These are phyloP conservation scores for Lacanobia oleracea DNA, from an alignment of 2,888 invertebrate species.

Conservation along the genomic window DNA sequence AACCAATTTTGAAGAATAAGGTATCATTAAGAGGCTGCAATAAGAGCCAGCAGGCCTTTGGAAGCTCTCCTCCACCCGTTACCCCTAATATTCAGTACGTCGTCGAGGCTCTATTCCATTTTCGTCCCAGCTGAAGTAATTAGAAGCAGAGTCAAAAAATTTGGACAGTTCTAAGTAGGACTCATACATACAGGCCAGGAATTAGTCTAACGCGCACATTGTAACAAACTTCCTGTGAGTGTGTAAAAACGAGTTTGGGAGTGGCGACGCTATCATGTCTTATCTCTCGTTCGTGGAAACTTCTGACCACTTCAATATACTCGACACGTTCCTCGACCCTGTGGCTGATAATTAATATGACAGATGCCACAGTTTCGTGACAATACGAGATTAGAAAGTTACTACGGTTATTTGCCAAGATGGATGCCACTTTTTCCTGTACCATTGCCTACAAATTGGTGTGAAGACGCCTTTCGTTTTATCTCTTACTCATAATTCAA, in stretches of 20 bases:
- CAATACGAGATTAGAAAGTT: constrained; percentile 60
- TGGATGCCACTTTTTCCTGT: constrained; percentile 11
- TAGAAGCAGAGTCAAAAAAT: constrained; percentile 1
- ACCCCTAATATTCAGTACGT: no score
- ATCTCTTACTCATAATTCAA: constrained; percentile 33
- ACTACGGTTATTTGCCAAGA: constrained; percentile 21
- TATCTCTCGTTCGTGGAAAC: constrained; percentile 84
- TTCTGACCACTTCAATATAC: constrained; percentile 76
- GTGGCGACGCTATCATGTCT: constrained; percentile 70
- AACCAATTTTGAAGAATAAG: no score
- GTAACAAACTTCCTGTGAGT: constrained; percentile 65
- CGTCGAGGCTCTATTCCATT: background rate
- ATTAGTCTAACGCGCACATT: constrained; percentile 51
- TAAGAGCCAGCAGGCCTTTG: no score
- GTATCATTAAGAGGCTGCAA: no score
- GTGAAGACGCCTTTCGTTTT: constrained; percentile 5
- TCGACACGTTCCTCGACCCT: constrained; percentile 64
- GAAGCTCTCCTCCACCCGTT: no score
- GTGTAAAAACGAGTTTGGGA: constrained; percentile 73
- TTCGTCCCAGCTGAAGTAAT: no score
- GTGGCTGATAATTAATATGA: constrained; percentile 67
- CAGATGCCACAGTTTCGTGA: constrained; percentile 58
- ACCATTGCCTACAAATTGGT: constrained; percentile 6
- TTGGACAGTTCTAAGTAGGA: background rate
- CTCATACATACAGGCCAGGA: constrained; percentile 18